Percentiles rank a stretch among this genome's conserved stretches.
Evolutionary conservation across 2,888 invertebrate genomes (phyloP).

Genomic region (Cheilosia vernalis): DNA sequence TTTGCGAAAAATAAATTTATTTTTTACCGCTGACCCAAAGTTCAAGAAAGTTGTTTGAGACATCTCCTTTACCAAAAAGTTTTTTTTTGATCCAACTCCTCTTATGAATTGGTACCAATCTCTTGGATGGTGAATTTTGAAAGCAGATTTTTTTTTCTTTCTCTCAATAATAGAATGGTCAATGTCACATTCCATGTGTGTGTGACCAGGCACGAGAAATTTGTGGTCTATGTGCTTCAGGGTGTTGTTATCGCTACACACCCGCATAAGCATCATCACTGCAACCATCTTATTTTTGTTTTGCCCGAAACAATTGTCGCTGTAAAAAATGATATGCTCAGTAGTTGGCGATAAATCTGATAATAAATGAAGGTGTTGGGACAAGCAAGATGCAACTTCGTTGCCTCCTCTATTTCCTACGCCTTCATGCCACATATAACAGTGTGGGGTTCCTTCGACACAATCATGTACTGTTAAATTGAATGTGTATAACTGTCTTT

Average conservation of each 20-base stretch:
- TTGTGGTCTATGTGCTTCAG: constrained; percentile 70
- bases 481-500: constrained; percentile 70
- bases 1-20: constrained; percentile 61
- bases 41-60: constrained; percentile 46
- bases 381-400: constrained; percentile 70
- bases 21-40: constrained; percentile 45
- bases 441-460: constrained; percentile 50
- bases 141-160: constrained; percentile 60
- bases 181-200: constrained; percentile 61
- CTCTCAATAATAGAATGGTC: constrained; percentile 57
- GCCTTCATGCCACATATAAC: constrained; percentile 74
- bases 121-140: constrained; percentile 66
- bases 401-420: constrained; percentile 70
- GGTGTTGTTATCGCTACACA: neutral
- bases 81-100: constrained; percentile 54
- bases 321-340: constrained; percentile 69
- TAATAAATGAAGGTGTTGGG: constrained; percentile 28
- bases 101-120: constrained; percentile 68
- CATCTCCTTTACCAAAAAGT: constrained; percentile 67
- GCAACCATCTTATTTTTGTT: constrained; percentile 72
- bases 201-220: constrained; percentile 66
- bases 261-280: constrained; percentile 56
- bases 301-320: constrained; percentile 70
- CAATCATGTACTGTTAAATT: constrained; percentile 72
- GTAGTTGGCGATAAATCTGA: neutral